Evolutionary conservation across 2,888 invertebrate species (phyloP), one percentile per base, ranked within the genome.

Genomic region (Fragum fragum): DNA sequence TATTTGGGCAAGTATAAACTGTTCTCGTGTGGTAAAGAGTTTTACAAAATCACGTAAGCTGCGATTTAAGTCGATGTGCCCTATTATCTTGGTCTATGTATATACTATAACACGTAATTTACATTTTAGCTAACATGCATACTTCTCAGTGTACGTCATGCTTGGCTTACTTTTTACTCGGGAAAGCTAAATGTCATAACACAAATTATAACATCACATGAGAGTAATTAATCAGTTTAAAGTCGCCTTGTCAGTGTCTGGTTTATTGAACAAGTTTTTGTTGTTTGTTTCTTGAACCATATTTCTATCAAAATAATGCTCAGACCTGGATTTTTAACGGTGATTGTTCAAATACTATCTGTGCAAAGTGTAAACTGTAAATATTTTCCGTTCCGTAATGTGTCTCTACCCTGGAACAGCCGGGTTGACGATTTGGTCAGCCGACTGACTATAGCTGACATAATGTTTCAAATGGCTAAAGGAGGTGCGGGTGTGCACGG

Each of bases 381-480:
- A 47, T 83, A 84, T 57, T 92, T 84, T 72, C 93, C 93, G 1
- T 93, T 93, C 84, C 83, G 88, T 26, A 92, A 93, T 76, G 84
- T 88, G 0, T 87, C 88, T 1, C 79, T 93, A 18, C 78, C 92
- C 28, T 93, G 93, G 92, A 63, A 81, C n/a, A 82, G 80, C 18
- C 87, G 93, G 21, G 93, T 93, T 6, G 87, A 92, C 63, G 93
- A 93, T 78, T 81, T 93, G 36, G 92, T 93, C n/a, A 81, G 83
- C 59, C 87, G 93, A 11, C 83, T 93, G 66, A 92, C 90, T 18
- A 68, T 91, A 29, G 88, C 89, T 32, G 93, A 93, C 81, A 86
- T 93, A 11, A 88, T 88, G 85, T 79, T 77, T 21, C 92, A 91
- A 81, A 88, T 90, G 88, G 86, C 88, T 32, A 86, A 85, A 32